phyloP scores from a whole-genome alignment of 1,140 invertebrate genomes.

The Hylyphantes graminicola region DNA sequence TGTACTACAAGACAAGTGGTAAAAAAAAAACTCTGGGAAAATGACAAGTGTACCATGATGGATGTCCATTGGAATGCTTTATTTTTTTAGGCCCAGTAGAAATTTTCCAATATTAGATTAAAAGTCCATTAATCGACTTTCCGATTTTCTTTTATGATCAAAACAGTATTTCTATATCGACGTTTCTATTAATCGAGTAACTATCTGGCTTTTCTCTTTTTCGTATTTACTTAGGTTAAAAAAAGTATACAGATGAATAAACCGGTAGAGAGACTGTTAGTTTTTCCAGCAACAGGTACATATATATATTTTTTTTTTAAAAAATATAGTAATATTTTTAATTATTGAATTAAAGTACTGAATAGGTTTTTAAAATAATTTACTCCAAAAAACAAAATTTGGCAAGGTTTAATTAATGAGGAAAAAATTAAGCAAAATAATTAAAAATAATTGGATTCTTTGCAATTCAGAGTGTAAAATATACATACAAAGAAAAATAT shows the following conservation, averaged over 20 bases:
- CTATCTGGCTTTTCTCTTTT: background rate
- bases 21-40: slow-evolving; percentile 26
- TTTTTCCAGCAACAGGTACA: background rate
- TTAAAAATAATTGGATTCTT: no score
- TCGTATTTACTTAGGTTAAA: no score
- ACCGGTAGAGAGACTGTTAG: background rate
- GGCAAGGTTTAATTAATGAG: background rate
- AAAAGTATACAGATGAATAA: no score
- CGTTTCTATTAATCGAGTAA: slow-evolving; percentile 33
- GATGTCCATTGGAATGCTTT: slow-evolving; percentile 17
- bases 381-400: no score
- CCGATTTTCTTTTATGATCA: slow-evolving; percentile 42
- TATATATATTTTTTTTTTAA: no score
- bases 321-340: background rate
- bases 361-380: background rate
- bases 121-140: slow-evolving; percentile 56
- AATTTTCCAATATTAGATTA: slow-evolving; percentile 53
- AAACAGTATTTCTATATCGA: slow-evolving; percentile 46
- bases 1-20: background rate
- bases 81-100: background rate
- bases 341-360: background rate
- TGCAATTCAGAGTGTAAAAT: no score
- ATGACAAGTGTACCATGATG: slow-evolving; percentile 43
- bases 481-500: no score
- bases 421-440: no score